These are phyloP conservation scores for Poeciliopsis turneri DNA, from an alignment of 2,797 vertebrate genomes.

Conservation along the genomic window DNA sequence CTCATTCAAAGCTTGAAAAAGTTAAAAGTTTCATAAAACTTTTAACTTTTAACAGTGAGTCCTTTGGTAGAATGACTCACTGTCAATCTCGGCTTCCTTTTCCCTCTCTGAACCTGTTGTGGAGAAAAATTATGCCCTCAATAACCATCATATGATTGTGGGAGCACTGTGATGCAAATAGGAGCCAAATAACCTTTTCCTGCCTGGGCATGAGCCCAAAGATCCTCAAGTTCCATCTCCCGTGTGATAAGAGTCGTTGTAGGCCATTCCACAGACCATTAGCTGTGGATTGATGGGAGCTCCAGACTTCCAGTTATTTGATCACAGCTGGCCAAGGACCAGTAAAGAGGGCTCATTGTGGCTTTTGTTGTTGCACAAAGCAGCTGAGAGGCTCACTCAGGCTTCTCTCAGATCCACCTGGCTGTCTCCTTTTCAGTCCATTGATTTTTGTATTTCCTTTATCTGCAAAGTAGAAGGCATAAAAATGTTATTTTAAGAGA, in stretches of 20 bases:
- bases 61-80: slow-evolving; percentile 22
- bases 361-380: slow-evolving; percentile 29
- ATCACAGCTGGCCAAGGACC: slow-evolving; percentile 48
- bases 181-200: slow-evolving; percentile 43
- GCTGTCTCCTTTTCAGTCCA: neutral
- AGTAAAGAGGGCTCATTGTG: slow-evolving; percentile 32
- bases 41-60: too few relatives aligned
- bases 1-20: slow-evolving; percentile 32
- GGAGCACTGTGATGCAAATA: slow-evolving; percentile 30
- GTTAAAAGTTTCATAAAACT: slow-evolving; percentile 48
- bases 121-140: slow-evolving; percentile 20
- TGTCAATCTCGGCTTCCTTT: slow-evolving; percentile 25
- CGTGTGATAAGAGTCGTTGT: slow-evolving; percentile 41
- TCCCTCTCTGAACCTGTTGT: slow-evolving; percentile 14
- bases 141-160: slow-evolving; percentile 22
- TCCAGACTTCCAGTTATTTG: slow-evolving; percentile 43
- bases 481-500: neutral
- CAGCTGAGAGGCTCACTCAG: slow-evolving; percentile 9
- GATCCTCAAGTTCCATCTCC: slow-evolving; percentile 35
- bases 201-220: slow-evolving; percentile 43
- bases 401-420: slow-evolving; percentile 4
- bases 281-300: slow-evolving; percentile 50
- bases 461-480: neutral
- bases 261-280: slow-evolving; percentile 52
- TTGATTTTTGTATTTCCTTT: slow-evolving; percentile 8